phyloP scores from a whole-genome alignment of 2,888 invertebrate genomes.

The Tridacna gigas region DNA sequence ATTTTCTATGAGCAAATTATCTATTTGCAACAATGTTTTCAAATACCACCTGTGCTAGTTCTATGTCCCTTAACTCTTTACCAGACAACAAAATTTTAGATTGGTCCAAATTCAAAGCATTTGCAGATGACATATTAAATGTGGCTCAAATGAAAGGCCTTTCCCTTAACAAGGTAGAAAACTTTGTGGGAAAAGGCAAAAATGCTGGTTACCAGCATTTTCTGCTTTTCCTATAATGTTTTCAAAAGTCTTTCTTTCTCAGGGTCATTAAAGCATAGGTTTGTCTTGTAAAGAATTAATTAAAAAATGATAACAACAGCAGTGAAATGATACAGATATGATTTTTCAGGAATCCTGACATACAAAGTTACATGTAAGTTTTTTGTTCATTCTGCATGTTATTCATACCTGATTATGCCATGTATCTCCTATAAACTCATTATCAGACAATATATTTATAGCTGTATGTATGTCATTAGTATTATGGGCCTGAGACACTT shows the following conservation, averaged over 20 bases:
- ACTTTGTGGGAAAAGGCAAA: not conserved
- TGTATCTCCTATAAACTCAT: not conserved
- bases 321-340: not conserved
- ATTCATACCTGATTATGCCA: not conserved
- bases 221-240: not conserved
- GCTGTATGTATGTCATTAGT: not conserved
- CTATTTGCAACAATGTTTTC: not conserved
- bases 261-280: not conserved
- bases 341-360: constrained; percentile 31
- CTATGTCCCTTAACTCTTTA: not conserved
- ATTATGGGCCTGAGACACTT: too few species aligned
- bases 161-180: not conserved
- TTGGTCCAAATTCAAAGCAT: too few species aligned
- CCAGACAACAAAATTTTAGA: not conserved
- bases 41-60: too few species aligned
- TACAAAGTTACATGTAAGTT: constrained; percentile 33
- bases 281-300: too few species aligned
- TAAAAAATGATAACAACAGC: too few species aligned
- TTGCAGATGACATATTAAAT: too few species aligned
- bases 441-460: too few species aligned
- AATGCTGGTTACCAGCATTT: not conserved
- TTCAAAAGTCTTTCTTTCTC: not conserved
- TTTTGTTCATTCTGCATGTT: constrained; percentile 6
- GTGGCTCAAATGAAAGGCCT: too few species aligned
- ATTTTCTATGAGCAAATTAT: not conserved